Base-by-base conservation (phyloP, 2,113 vertebrate species). In the Emydura subglobosa region DNA sequence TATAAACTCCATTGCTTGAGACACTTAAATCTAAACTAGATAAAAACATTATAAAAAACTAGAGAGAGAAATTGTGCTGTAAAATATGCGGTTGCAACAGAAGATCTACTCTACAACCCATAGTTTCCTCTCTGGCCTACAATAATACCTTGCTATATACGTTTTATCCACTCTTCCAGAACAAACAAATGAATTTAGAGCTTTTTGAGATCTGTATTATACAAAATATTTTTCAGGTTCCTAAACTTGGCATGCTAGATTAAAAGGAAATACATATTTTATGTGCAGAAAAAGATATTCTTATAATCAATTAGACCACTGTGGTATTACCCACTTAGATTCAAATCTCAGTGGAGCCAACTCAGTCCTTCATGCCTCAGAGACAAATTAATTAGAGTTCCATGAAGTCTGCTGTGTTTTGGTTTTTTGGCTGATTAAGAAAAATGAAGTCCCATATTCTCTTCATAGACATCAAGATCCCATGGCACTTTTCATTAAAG, bases 211-310 rank as follows among this genome's bases (percentile, higher is more conserved):
- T 88, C 74, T 94, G 31, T 44, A 57, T 31, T 65, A 51, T 3
- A 31, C 42, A 88, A 49, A 81, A 68, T 54, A 86, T 55, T 44
- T 86, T 87, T 54, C 29, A 90, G 50, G 55, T 83, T 94, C 91
- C 42, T 50, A 90, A 82, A 89, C 72, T 42, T 25, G 19, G n/a
- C 39, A 39, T 22, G 42, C 72, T 9, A 83, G 39, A 85, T 85
- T 90, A 91, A 31, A 42, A 16, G 79, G 93, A 88, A 89, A 72
- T 13, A 79, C 17, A 29, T 72, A 61, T 80, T 47, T 57, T 78
- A 78, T 87, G 79, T 91, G 80, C 53, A 1, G 84, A 78, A n/a
- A 84, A 8, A 85, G 83, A 90, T 74, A 59, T 0, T 51, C 47
- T 39, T 59, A 29, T 42, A 19, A 42, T 2, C 24, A 79, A 39